Evolutionary conservation across 2,797 vertebrate species (phyloP).

Genomic region (Mus spretus): DNA sequence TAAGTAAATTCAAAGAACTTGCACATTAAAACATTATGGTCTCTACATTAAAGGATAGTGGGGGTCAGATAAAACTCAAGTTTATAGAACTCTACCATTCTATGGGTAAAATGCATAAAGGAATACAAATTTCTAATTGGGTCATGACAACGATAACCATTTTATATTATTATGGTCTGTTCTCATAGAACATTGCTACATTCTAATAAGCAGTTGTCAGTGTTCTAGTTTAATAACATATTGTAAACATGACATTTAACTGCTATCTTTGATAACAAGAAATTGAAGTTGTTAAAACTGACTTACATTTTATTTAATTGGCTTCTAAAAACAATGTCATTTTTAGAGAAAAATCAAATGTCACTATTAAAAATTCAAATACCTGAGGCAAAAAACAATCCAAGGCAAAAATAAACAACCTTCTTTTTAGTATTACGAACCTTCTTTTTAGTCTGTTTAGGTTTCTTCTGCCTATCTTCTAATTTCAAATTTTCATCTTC

Average conservation of each 20-base stretch:
- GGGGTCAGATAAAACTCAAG: constrained; percentile 60
- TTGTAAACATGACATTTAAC: constrained; percentile 1
- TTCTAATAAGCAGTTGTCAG: constrained; percentile 62
- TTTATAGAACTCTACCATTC: constrained; percentile 11
- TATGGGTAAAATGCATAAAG: constrained; percentile 48
- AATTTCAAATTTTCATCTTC: constrained; percentile 93
- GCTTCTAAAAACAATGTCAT: constrained; percentile 43
- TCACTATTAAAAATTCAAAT: constrained; percentile 50
- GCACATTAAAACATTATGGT: constrained; percentile 9
- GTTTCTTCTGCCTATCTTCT: constrained; percentile 92
- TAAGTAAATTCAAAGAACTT: constrained; percentile 40
- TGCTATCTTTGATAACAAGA: constrained; percentile 19
- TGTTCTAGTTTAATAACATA: constrained; percentile 21
- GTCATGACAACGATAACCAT: constrained; percentile 1
- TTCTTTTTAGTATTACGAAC: constrained; percentile 88
- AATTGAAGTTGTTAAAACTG: constrained; percentile 46
- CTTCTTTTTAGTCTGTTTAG: constrained; percentile 94
- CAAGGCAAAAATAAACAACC: not conserved
- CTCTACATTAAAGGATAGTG: constrained; percentile 12
- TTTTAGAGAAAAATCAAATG: constrained; percentile 55
- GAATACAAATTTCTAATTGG: constrained; percentile 1
- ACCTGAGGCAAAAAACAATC: constrained; percentile 7
- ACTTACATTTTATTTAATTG: constrained; percentile 58
- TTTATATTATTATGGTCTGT: not conserved
- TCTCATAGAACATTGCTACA: constrained; percentile 38